phyloP scores from a whole-genome alignment of 2,888 invertebrate genomes.

The Neoscelio sp. region DNA sequence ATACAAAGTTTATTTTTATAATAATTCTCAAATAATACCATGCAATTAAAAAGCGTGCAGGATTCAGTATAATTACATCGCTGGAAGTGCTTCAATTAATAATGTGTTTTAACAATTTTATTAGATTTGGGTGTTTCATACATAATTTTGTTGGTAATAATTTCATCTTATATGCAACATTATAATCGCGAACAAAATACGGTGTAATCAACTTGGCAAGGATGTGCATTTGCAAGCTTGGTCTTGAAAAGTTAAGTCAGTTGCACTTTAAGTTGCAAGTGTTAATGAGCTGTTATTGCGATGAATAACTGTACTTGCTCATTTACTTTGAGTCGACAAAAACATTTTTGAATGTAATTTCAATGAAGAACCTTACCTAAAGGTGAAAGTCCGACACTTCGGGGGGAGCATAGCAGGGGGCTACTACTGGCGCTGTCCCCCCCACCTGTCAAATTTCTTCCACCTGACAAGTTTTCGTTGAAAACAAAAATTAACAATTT shows the following conservation, averaged over 20 bases:
- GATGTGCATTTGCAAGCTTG: too few relatives aligned
- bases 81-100: too few relatives aligned
- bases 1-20: background rate
- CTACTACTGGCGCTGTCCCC: constrained; percentile 85
- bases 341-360: constrained; percentile 17
- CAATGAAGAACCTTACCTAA: constrained; percentile 82
- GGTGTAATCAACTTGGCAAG: too few relatives aligned
- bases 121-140: too few relatives aligned
- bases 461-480: constrained; percentile 80
- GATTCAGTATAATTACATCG: too few relatives aligned
- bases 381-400: constrained; percentile 85
- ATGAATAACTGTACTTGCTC: too few relatives aligned
- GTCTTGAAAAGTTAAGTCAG: too few relatives aligned
- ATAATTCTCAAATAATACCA: background rate
- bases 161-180: too few relatives aligned
- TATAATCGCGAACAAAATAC: too few relatives aligned
- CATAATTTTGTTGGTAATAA: too few relatives aligned
- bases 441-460: constrained; percentile 81
- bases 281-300: too few relatives aligned
- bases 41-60: constrained; percentile 13
- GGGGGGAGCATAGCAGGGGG: constrained; percentile 84
- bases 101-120: constrained; percentile 2
- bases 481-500: constrained; percentile 67
- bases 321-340: too few relatives aligned
- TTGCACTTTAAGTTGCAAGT: background rate